Evolutionary conservation across 1,140 invertebrate species (phyloP), one percentile per base, ranked within the genome.

Genomic region (Drosophila bocqueti): DNA sequence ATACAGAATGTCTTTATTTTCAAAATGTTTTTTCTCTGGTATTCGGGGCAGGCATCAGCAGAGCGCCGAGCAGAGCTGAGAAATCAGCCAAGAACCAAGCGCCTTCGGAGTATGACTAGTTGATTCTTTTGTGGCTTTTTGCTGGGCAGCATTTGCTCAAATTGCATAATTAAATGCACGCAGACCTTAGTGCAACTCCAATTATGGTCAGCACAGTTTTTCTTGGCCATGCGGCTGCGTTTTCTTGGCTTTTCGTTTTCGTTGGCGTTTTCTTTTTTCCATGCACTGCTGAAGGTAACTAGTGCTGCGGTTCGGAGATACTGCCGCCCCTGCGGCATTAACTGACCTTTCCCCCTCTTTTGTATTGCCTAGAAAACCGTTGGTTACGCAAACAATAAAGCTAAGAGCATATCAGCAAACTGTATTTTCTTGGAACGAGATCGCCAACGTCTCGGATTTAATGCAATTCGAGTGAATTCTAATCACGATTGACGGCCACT

Each of bases 81-180:
- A 75, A 85, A 81, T 75, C 76, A 66, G 63, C 46, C 49, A 79
- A 86, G 72, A 80, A 77, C 64, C 16, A 38, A 64, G 74, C 36
- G 34, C 31, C 55, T 58, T 65, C 31, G 24, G 18, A 52, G 29
- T 67, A 73, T 60, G 74, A 55, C 50, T 50, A 24, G 63, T 40
- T 63, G 29, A 57, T 60, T 69, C 38, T 71, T 24, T 52, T 40
- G 40, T 54, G 21, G 42, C 59, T 38, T 46, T 26, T 52, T 29
- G 47, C 46, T 77, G 60, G 60, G 34, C 52, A 49, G 67, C 72
- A 81, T 90, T 90, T 89, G 84, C 85, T 85, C 78, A 89, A 89
- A 89, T 85, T 89, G 85, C 85, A 90, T 90, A 89, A 89, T 89
- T 89, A 89, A 89, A 90, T 81, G 85, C 85, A 90, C 85, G 85